Evolutionary conservation across 2,113 vertebrate genomes (phyloP), one percentile per base, ranked within the genome.

Genomic region (Crocuta crocuta): DNA sequence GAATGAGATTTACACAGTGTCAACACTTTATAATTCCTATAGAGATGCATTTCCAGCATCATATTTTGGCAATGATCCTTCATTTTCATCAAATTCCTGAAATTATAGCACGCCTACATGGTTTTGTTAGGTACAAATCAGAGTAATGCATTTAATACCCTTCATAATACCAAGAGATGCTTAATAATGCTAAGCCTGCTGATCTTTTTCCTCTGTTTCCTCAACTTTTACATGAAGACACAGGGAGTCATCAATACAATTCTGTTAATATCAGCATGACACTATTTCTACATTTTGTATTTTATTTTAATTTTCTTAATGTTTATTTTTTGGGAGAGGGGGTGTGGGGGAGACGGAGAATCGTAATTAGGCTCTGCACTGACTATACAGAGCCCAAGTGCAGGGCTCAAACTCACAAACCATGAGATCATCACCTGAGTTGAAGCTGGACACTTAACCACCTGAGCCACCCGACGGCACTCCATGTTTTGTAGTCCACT

Each of bases 61-160:
- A 66, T 53, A 66, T 58, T 96, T n/a, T 92, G 55, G 55, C 66
- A 88, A 45, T n/a, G 13, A 71, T 73, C 10, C 26, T 92, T 73
- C 43, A 26, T n/a, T 87, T 80, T 87, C 74, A 66, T 95, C 83
- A 81, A 80, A 81, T 66, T 16, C 61, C 21, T 92, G 39, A 92
- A 92, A 80, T 81, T 81, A 73, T 39, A n/a, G 65, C 26, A 73
- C 19, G 61, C 35, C 8, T 61, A 84, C 28, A 50, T 43, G 71
- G 58, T 78, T 95, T 84, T 84, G 50, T 86, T 63, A 71, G 12
- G 39, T 50, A 23, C 31, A 86, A 58, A 71, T 26, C 43, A 91
- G 23, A 91, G 16, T 71, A 50, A 63, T 50, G 4, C 31, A 70
- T 26, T 61, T 24, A 50, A 84, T 85, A n/a, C 2, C n/a, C 53